Conservation (phyloP, 2,797 vertebrate genomes). For the Acrossocheilus fasciatus region DNA sequence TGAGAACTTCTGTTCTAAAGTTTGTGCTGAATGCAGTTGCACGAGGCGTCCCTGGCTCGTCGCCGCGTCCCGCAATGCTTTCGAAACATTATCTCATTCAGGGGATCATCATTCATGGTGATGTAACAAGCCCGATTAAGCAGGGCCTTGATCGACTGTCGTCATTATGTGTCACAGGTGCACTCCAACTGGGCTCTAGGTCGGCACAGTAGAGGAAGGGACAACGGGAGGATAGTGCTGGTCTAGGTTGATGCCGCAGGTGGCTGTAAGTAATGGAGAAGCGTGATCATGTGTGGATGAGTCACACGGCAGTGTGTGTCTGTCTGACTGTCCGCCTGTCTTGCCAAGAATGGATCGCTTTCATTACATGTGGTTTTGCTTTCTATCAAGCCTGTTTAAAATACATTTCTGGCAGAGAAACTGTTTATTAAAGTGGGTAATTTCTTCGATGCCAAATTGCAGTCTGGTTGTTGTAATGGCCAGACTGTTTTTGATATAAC, state of each 20-base stretch:
- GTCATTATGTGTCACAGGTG: slow-evolving; percentile 62
- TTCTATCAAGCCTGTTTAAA: slow-evolving; percentile 21
- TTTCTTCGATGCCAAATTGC: not conserved
- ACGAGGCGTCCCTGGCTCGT: slow-evolving; percentile 69
- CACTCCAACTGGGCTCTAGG: slow-evolving; percentile 67
- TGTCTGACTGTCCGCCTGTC: slow-evolving; percentile 60
- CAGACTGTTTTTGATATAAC: not conserved
- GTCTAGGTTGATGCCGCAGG: slow-evolving; percentile 67
- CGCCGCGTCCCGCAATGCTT: slow-evolving; percentile 75
- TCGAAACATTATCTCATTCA: slow-evolving; percentile 77
- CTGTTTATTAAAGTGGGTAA: slow-evolving; percentile 28
- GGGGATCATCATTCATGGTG: slow-evolving; percentile 69
- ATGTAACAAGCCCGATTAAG: slow-evolving; percentile 81
- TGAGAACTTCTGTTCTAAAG: not conserved
- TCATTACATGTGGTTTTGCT: slow-evolving; percentile 45
- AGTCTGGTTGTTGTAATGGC: not conserved
- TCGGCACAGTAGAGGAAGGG: slow-evolving; percentile 53
- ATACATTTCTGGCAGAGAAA: slow-evolving; percentile 42
- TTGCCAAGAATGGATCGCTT: slow-evolving; percentile 58
- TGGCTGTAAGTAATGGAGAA: slow-evolving; percentile 65
- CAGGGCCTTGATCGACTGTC: slow-evolving; percentile 62
- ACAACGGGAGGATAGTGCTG: slow-evolving; percentile 36
- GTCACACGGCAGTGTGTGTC: slow-evolving; percentile 71
- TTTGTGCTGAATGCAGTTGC: slow-evolving; percentile 72
- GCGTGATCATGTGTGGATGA: slow-evolving; percentile 72